Percentiles rank a stretch among this genome's conserved stretches.
These are phyloP conservation scores for Varanus salvator DNA, from an alignment of 2,113 vertebrate genomes.

Conservation along the genomic window DNA sequence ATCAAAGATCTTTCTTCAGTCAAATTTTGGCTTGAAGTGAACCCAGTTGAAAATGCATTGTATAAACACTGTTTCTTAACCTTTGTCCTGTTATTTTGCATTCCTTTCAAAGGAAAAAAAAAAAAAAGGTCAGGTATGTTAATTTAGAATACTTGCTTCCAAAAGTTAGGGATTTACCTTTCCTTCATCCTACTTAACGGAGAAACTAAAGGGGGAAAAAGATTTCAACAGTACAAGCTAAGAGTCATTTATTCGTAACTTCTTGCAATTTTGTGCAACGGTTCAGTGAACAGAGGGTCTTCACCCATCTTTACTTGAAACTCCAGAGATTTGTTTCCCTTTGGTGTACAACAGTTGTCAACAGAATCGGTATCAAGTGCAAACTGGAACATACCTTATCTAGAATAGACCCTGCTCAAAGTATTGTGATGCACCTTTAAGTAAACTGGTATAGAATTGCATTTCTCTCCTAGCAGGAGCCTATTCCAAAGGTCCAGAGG, in stretches of 20 bases:
- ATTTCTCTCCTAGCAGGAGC: too few species aligned
- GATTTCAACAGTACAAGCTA: background rate
- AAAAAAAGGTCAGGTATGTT: background rate
- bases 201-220: too few species aligned
- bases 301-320: background rate
- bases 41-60: background rate
- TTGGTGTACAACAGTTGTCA: background rate
- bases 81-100: background rate
- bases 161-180: background rate
- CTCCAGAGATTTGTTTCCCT: background rate
- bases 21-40: constrained; percentile 6
- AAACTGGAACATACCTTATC: too few species aligned
- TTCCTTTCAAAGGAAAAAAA: background rate
- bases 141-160: background rate
- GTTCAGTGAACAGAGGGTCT: background rate
- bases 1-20: background rate
- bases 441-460: background rate
- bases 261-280: background rate
- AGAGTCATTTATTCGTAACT: background rate
- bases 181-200: background rate
- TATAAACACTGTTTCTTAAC: background rate
- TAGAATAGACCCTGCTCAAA: background rate
- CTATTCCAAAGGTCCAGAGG: too few species aligned
- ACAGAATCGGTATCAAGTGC: too few species aligned
- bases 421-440: background rate